Evolutionary conservation across 2,113 vertebrate species (phyloP).

Genomic region (Sitta europaea): DNA sequence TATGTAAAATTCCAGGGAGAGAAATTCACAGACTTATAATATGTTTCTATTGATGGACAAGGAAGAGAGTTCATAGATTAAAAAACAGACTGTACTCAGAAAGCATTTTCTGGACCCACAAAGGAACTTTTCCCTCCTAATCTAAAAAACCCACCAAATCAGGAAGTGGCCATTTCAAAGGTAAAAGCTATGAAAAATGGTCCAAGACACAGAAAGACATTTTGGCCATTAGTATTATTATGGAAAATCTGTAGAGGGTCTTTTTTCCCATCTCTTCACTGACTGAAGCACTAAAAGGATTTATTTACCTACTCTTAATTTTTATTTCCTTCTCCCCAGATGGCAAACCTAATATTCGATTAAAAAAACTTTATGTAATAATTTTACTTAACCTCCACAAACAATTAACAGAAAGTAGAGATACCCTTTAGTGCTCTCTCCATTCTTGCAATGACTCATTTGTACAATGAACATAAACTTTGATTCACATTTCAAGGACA

Average conservation of each 20-base stretch:
- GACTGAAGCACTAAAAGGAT: background rate
- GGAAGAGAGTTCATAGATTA: background rate
- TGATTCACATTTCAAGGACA: conserved; percentile 30
- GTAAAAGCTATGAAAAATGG: background rate
- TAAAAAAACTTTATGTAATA: background rate
- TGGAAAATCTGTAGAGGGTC: background rate
- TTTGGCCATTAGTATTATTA: background rate
- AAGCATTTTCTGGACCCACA: background rate
- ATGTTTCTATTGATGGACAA: background rate
- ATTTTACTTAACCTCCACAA: background rate
- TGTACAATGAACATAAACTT: background rate
- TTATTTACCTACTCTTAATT: background rate
- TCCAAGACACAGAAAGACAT: background rate
- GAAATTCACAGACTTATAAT: background rate
- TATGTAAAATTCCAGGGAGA: background rate
- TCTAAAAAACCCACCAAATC: background rate
- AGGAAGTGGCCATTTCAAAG: too few species aligned
- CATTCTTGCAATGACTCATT: background rate
- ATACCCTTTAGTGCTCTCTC: background rate
- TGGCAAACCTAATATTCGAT: background rate
- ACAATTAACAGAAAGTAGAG: background rate
- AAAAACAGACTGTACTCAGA: background rate
- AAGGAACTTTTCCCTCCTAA: background rate
- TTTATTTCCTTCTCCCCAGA: background rate
- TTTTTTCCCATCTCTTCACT: background rate